Percentiles rank a stretch among this genome's conserved stretches.
These are phyloP conservation scores for Oryzias celebensis DNA, from an alignment of 2,113 vertebrate species.

Conservation along the genomic window DNA sequence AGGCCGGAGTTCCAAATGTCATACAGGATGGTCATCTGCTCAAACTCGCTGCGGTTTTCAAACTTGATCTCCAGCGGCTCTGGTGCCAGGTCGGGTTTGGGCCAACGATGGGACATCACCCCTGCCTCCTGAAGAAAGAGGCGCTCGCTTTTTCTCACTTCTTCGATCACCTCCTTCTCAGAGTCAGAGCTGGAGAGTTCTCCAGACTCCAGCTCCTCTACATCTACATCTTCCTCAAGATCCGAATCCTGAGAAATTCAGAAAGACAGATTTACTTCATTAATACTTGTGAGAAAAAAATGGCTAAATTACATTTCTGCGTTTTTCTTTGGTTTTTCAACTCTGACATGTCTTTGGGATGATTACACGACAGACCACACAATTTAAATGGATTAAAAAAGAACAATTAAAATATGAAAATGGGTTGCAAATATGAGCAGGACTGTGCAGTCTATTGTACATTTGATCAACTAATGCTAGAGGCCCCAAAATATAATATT, in stretches of 20 bases:
- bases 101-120: constrained; percentile 54
- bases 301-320: too few relatives aligned
- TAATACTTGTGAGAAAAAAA: background rate
- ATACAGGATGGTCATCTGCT: constrained; percentile 95
- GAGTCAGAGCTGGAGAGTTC: constrained; percentile 79
- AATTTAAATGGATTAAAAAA: too few relatives aligned
- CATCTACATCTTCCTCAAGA: constrained; percentile 77
- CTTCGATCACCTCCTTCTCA: constrained; percentile 75
- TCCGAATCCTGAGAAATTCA: constrained; percentile 56
- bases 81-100: constrained; percentile 51
- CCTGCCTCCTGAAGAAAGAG: constrained; percentile 80
- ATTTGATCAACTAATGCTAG: too few relatives aligned
- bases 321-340: too few relatives aligned
- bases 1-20: constrained; percentile 93
- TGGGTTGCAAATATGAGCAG: too few relatives aligned
- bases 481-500: too few relatives aligned
- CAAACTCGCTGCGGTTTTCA: constrained; percentile 87
- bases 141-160: constrained; percentile 78
- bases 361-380: too few relatives aligned
- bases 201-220: constrained; percentile 80
- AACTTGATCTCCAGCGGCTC: constrained; percentile 37
- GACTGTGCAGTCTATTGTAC: too few relatives aligned
- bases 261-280: too few relatives aligned
- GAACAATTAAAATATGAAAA: too few relatives aligned
- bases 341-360: too few relatives aligned